Evolutionary conservation across 2,113 vertebrate species (phyloP).

Genomic region (Eidolon helvum): DNA sequence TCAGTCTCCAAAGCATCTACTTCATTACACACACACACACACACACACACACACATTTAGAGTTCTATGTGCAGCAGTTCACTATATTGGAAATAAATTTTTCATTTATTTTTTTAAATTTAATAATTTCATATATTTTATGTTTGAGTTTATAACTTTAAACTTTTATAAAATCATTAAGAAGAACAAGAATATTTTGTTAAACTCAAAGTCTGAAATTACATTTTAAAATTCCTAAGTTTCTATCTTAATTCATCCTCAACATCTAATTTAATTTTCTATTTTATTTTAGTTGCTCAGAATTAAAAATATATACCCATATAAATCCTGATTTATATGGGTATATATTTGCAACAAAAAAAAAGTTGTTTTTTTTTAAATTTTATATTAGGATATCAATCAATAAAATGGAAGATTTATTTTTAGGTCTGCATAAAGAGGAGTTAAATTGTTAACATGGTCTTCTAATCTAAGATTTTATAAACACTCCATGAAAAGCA

Average conservation of each 20-base stretch:
- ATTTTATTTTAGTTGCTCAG: slow-evolving; percentile 1
- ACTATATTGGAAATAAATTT: neutral
- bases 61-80: neutral
- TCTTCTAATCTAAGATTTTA: slow-evolving; percentile 28
- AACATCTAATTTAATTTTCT: neutral
- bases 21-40: no score
- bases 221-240: neutral
- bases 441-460: slow-evolving; percentile 6
- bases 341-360: slow-evolving; percentile 12
- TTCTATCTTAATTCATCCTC: neutral
- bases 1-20: neutral
- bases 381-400: slow-evolving; percentile 37
- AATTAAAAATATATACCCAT: no score
- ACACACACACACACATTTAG: neutral
- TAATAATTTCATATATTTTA: neutral
- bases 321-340: slow-evolving; percentile 30
- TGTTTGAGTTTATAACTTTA: neutral
- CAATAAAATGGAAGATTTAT: slow-evolving; percentile 33
- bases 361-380: neutral
- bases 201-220: slow-evolving; percentile 17
- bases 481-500: neutral
- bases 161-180: slow-evolving; percentile 8
- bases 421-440: slow-evolving; percentile 20
- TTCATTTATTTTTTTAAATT: no score
- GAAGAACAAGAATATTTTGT: slow-evolving; percentile 14